Evolutionary conservation across 2,888 invertebrate species (phyloP).

Genomic region (Trilocha varians): DNA sequence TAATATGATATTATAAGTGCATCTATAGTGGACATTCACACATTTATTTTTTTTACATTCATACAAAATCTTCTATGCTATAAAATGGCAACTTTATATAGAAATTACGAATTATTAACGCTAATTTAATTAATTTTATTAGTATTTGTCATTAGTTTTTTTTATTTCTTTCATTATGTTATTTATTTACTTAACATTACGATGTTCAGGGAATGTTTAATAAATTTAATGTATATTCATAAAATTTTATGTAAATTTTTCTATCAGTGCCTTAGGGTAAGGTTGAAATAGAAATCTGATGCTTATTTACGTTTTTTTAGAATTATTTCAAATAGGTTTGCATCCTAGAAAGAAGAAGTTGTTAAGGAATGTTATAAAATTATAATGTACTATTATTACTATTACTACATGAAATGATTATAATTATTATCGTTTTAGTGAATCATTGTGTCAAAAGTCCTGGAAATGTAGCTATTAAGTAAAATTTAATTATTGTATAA

Average conservation of each 20-base stretch:
- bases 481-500: constrained; percentile 21
- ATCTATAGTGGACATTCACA: not conserved
- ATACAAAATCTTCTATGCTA: not conserved
- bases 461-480: constrained; percentile 31
- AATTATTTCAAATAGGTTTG: not conserved
- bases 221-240: constrained; percentile 58
- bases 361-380: not conserved
- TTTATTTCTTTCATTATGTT: constrained; percentile 19
- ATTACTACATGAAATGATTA: constrained; percentile 1
- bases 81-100: not conserved
- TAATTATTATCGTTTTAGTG: constrained; percentile 18
- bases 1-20: not conserved
- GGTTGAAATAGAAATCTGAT: constrained; percentile 38
- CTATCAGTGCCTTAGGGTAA: constrained; percentile 67
- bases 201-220: constrained; percentile 61
- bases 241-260: constrained; percentile 49
- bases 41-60: not conserved
- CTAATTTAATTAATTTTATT: not conserved
- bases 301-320: not conserved
- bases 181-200: constrained; percentile 18
- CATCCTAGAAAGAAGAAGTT: too few species aligned
- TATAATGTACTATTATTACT: constrained; percentile 3
- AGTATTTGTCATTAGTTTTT: constrained; percentile 5
- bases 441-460: constrained; percentile 59
- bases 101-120: not conserved